phyloP scores from a whole-genome alignment of 30 jellyfish, hydroid and myxozoan genomes.

The Cassiopea xamachana region DNA sequence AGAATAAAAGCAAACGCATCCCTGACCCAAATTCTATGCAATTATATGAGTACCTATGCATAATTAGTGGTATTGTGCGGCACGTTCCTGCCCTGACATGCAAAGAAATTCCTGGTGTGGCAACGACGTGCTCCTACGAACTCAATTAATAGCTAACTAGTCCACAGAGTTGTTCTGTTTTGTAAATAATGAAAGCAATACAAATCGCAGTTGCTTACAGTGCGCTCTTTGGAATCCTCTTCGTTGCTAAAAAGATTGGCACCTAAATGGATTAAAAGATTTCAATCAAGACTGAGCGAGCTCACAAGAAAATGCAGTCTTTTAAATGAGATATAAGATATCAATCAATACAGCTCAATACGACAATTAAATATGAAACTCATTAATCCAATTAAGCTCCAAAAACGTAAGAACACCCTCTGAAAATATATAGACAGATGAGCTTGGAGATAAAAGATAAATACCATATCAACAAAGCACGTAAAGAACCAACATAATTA shows the following conservation, averaged over 20 bases:
- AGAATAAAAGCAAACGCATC: too few species aligned
- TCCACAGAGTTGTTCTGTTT: background rate
- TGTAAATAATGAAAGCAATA: background rate
- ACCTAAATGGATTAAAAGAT: slow-evolving; percentile 5
- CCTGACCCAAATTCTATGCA: too few species aligned
- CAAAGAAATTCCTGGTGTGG: background rate
- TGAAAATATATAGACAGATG: background rate
- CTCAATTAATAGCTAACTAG: background rate
- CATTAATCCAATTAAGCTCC: background rate
- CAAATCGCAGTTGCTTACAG: background rate
- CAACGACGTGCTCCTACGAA: background rate
- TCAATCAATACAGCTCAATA: background rate
- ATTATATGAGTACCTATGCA: too few species aligned
- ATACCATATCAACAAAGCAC: background rate
- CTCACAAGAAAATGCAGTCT: background rate
- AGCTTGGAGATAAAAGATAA: background rate
- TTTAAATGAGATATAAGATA: too few species aligned
- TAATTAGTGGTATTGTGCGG: too few species aligned
- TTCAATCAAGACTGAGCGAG: background rate
- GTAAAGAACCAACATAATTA: background rate
- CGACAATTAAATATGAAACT: background rate
- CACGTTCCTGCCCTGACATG: background rate
- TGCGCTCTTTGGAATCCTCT: background rate
- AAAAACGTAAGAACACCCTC: background rate
- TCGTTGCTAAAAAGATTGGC: slow-evolving; percentile 25